Percentiles rank a stretch among this genome's conserved stretches.
Conservation (phyloP, 2,888 invertebrate genomes). For the Sphinx pinastri region DNA sequence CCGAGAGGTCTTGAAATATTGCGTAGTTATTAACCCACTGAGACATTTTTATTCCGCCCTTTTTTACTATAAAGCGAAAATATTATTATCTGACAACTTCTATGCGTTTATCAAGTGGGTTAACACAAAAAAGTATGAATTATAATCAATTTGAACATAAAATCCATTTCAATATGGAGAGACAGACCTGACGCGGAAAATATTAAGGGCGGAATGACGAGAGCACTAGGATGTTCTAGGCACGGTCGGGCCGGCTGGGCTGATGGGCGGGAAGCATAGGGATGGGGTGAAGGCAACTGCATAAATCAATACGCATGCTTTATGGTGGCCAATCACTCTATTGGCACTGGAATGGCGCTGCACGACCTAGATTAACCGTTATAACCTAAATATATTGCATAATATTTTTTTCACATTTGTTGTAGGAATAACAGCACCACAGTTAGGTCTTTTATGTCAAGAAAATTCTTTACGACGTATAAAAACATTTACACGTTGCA, state of each 20-base stretch:
- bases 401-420: too few species aligned
- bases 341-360: neutral
- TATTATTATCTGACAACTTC: neutral
- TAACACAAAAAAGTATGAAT: slow-evolving; percentile 1
- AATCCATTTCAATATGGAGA: neutral
- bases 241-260: neutral
- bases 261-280: neutral
- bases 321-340: slow-evolving; percentile 6
- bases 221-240: neutral
- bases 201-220: slow-evolving; percentile 23
- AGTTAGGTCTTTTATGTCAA: too few species aligned
- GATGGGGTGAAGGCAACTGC: slow-evolving; percentile 7
- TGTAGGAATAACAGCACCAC: too few species aligned
- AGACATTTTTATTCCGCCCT: slow-evolving; percentile 37
- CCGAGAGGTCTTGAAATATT: slow-evolving; percentile 57
- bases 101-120: neutral
- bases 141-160: neutral
- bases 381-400: neutral
- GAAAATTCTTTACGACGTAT: too few species aligned
- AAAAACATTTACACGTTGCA: too few species aligned
- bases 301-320: slow-evolving; percentile 6
- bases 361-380: neutral
- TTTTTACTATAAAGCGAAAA: neutral
- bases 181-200: neutral
- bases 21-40: slow-evolving; percentile 56